Evolutionary conservation across 2,888 invertebrate genomes (phyloP), one percentile per base, ranked within the genome.

Genomic region (Anagyrus pseudococci): DNA sequence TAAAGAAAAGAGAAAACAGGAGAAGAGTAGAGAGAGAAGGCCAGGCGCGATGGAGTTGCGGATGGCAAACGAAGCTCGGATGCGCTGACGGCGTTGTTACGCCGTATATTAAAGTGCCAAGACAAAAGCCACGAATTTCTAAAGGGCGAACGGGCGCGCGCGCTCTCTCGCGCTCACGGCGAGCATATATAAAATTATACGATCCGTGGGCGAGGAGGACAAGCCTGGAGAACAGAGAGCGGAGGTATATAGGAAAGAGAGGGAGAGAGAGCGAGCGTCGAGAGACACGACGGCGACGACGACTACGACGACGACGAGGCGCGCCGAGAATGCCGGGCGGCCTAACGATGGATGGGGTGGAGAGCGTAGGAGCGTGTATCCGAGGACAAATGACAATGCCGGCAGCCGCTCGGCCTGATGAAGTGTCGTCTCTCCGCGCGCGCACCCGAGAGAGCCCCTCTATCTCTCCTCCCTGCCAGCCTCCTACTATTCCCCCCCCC

Each of bases 311-410:
- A 50, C 37, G 26, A 41, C 33, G 47, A 33, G 29, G 29, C 8
- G 57, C 47, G 58, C 56, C 56, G 64, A 68, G 64, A 70, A 67
- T 69, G 69, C 66, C 68, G 67, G 52, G 43, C 56, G 67, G 65
- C 66, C 70, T 72, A 73, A 73, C 72, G 72, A 73, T 70, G 72
- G 69, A 71, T 71, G 68, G 69, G 71, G 70, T 68, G 66, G 70
- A 66, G 71, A 72, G 73, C 71, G 70, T 67, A 68, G 69, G 66
- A 71, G 69, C 67, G 63, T 73, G 70, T 72, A 72, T 71, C 70
- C 67, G 70, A 71, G 71, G 70, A 73, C 73, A 75, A 76, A 77
- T 75, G 75, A 78, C 77, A 79, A 79, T 78, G 71, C 71, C 65
- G 72, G 67, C 72, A 75, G 73, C 72, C 73, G 72, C 67, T 73